phyloP scores from a whole-genome alignment of 2,888 invertebrate species.

The Pollenia griseotomentosa region DNA sequence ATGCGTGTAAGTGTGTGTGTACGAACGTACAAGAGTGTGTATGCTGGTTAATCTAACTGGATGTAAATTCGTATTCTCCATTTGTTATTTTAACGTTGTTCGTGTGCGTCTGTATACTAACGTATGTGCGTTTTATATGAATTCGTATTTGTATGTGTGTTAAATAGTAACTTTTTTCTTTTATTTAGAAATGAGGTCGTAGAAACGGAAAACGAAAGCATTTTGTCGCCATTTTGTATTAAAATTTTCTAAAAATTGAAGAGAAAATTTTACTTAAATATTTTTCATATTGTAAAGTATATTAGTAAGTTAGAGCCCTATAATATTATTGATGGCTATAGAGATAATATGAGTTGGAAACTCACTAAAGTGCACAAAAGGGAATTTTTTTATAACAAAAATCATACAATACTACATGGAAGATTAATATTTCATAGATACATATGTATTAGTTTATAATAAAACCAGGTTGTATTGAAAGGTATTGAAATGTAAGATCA shows the following conservation, averaged over 20 bases:
- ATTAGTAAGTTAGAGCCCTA: not conserved
- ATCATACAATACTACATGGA: not conserved
- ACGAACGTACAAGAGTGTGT: not conserved
- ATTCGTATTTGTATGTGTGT: constrained; percentile 52
- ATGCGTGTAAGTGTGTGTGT: constrained; percentile 10
- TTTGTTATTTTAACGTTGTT: constrained; percentile 45
- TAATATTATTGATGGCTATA: constrained; percentile 20
- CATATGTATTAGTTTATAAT: not conserved
- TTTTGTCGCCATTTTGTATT: constrained; percentile 76
- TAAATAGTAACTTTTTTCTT: constrained; percentile 52
- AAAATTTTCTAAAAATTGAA: constrained; percentile 54
- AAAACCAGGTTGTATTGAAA: too few relatives aligned
- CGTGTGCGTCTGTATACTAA: too few relatives aligned
- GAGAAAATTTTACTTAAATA: constrained; percentile 43
- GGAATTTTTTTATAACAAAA: constrained; percentile 1
- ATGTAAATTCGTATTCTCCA: constrained; percentile 59
- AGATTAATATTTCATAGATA: not conserved
- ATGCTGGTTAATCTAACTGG: constrained; percentile 58
- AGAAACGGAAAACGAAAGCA: constrained; percentile 84
- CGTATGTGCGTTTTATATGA: not conserved
- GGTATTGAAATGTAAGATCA: too few relatives aligned
- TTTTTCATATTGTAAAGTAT: not conserved
- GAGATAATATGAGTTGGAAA: constrained; percentile 39
- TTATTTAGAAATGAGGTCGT: constrained; percentile 82
- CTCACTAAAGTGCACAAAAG: constrained; percentile 36